Base-by-base conservation (phyloP, 2,888 invertebrate genomes). In the Coecobrya sp. region DNA sequence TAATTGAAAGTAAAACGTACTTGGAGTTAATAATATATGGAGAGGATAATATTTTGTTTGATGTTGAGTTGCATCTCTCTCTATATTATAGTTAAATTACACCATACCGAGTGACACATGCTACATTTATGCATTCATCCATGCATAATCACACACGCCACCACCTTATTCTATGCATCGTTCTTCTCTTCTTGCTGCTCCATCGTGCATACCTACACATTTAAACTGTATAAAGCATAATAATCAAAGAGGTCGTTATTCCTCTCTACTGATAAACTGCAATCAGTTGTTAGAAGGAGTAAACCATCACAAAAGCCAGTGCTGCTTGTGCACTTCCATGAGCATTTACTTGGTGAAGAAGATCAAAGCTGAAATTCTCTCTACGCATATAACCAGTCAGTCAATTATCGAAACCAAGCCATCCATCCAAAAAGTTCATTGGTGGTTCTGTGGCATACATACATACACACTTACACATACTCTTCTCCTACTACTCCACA, bases 241-340 rank as follows among this genome's bases (percentile, higher is more conserved):
- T 62, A 59, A 55, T 36, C 70, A 70, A 70, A 70, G 52, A 86
- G 86, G 86, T 86, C 86, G 86, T 86, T 73, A 86, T 86, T 86
- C 86, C 86, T 70, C 65, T 42, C 85, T 36, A n/a, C 30, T 86
- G 86, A 86, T 86, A 85, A 85, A 86, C 45, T 84, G 59, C 52
- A 70, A 86, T 86, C 86, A 86, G 70, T 70, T 49, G 45, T 27
- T 25, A 45, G 73, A 19, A 65, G 65, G 10, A 62, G 84, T 36
- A 62, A 16, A 16, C 59, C 81, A 82, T 81, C 27, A 30, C 52
- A 82, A 59, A 59, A 59, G 65, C 45, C 65, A 65, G 68, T 68
- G 85, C 45, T 70, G 73, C 30, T 25, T 76, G 27, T 49, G 49
- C 73, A 86, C 86, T 86, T 86, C 42, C 59, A 84, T 22, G 42